A percentile compares a stretch with the other conserved stretches of the same genome.
Conservation (phyloP, 2,888 invertebrate species). For the Griposia aprilina region DNA sequence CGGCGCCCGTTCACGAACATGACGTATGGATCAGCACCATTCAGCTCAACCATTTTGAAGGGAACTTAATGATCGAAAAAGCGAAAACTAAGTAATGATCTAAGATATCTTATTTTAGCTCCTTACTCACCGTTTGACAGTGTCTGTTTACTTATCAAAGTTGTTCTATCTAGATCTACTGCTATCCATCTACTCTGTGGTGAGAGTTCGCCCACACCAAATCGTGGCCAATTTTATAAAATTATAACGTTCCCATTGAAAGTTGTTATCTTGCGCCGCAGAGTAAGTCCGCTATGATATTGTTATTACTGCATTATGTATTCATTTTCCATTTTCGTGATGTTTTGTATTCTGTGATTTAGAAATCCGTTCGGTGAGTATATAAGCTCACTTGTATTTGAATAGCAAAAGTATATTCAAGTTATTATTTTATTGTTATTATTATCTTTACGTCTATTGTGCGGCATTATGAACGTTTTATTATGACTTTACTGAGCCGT, state of each 20-base stretch:
- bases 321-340: slow-evolving; percentile 23
- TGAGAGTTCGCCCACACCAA: not conserved
- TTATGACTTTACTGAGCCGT: not conserved
- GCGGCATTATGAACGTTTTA: not conserved
- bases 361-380: not conserved
- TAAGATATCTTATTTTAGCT: not conserved
- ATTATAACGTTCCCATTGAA: slow-evolving; percentile 27
- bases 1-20: no score
- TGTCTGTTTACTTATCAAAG: no score
- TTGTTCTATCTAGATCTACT: not conserved
- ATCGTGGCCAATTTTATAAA: slow-evolving; percentile 13
- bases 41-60: no score
- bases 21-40: no score
- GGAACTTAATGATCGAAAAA: no score
- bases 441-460: slow-evolving; percentile 2
- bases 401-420: not conserved
- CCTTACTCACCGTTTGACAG: not conserved
- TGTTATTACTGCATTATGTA: slow-evolving; percentile 47
- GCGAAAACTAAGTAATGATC: not conserved
- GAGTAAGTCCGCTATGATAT: slow-evolving; percentile 18
- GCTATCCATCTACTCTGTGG: not conserved
- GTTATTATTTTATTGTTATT: not conserved
- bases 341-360: not conserved
- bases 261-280: slow-evolving; percentile 34
- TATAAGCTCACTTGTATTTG: not conserved